These are phyloP conservation scores for Drosophila diplacantha DNA, from an alignment of 2,888 invertebrate genomes.

Conservation along the genomic window DNA sequence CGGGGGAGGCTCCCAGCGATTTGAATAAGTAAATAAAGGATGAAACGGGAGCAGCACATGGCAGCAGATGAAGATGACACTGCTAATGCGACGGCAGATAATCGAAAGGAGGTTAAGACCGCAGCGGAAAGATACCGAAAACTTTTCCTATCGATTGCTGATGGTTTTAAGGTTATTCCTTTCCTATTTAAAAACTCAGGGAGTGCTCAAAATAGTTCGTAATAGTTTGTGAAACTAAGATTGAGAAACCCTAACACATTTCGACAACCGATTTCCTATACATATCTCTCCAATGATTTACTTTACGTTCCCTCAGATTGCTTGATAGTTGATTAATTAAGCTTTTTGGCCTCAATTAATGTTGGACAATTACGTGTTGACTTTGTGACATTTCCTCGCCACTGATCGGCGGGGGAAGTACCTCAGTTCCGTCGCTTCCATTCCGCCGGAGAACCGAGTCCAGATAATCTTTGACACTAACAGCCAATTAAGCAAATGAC, in stretches of 20 bases:
- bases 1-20: constrained; percentile 58
- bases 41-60: constrained; percentile 58
- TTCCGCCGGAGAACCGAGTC: constrained; percentile 16
- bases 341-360: constrained; percentile 39
- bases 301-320: constrained; percentile 33
- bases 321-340: constrained; percentile 52
- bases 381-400: constrained; percentile 25
- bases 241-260: not conserved
- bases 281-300: not conserved
- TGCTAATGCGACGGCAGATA: constrained; percentile 58
- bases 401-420: constrained; percentile 21
- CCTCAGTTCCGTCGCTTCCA: constrained; percentile 7
- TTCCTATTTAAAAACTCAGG: not conserved
- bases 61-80: constrained; percentile 65
- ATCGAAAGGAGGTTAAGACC: constrained; percentile 28
- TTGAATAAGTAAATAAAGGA: constrained; percentile 70
- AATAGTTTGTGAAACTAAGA: not conserved
- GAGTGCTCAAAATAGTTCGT: not conserved
- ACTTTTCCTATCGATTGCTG: constrained; percentile 4
- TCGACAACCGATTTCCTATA: not conserved
- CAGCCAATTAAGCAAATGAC: constrained; percentile 53
- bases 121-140: constrained; percentile 17
- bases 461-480: constrained; percentile 61
- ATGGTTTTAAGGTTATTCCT: no score
- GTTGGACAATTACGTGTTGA: constrained; percentile 48